Evolutionary conservation across 2,113 vertebrate species (phyloP).

Genomic region (Chamaea fasciata): DNA sequence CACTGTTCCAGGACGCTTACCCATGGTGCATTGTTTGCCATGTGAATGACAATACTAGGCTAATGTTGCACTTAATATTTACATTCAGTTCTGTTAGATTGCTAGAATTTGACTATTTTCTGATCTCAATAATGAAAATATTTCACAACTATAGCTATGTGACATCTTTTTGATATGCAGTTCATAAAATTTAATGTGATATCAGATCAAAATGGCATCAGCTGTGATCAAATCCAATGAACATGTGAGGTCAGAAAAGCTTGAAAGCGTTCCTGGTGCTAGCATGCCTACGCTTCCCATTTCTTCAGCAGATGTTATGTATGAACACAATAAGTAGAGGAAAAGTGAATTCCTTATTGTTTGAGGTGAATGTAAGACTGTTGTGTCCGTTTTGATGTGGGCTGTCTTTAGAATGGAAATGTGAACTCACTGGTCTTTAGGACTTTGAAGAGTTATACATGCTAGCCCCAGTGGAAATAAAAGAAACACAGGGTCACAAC

Average conservation of each 20-base stretch:
- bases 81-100: neutral
- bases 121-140: neutral
- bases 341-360: neutral
- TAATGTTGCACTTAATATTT: neutral
- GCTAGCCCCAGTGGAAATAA: neutral
- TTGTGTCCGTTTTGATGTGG: neutral
- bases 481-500: neutral
- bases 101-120: neutral
- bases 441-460: neutral
- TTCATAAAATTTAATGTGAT: neutral
- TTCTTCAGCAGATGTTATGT: neutral
- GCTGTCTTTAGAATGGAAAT: neutral
- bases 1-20: rapidly evolving
- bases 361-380: neutral
- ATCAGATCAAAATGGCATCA: neutral
- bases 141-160: rapidly evolving
- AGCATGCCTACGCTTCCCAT: neutral
- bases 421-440: neutral
- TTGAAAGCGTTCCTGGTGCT: neutral
- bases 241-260: neutral
- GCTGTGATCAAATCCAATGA: neutral
- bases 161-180: neutral
- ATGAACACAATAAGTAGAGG: neutral
- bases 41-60: neutral
- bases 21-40: neutral